Percentiles rank a stretch among this genome's conserved stretches.
Conservation (phyloP, 2,888 invertebrate genomes). For the Tetranychus truncatus region DNA sequence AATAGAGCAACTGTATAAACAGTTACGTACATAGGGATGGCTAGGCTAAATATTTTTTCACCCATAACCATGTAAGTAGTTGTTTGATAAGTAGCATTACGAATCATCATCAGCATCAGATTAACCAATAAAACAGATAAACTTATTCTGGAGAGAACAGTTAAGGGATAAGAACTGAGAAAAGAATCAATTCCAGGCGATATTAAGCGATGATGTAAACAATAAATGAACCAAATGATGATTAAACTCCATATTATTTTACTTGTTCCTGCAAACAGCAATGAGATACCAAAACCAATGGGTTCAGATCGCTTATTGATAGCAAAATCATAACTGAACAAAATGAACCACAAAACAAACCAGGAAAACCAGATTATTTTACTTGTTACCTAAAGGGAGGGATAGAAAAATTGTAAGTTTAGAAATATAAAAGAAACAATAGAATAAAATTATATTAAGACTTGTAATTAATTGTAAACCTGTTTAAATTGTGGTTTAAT, state of each 20-base stretch:
- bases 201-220: not conserved
- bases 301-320: not conserved
- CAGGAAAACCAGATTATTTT: not conserved
- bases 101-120: not conserved
- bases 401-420: not conserved
- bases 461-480: not conserved
- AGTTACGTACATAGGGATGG: not conserved
- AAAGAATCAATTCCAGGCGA: not conserved
- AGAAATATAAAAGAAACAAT: not conserved
- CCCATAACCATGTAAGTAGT: not conserved
- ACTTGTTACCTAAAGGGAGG: not conserved
- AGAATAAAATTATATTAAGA: not conserved
- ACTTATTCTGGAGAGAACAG: not conserved
- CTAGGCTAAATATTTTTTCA: not conserved
- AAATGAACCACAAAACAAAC: not conserved
- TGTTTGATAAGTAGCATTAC: not conserved
- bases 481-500: not conserved
- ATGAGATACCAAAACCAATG: not conserved
- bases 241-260: not conserved
- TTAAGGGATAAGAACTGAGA: not conserved
- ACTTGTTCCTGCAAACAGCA: not conserved
- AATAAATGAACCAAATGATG: not conserved
- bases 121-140: slow-evolving; percentile 8
- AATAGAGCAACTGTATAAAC: not conserved
- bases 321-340: not conserved